Percentiles rank a stretch among this genome's conserved stretches.
These are phyloP conservation scores for Spinus pinus DNA, from an alignment of 2,797 vertebrate genomes.

Conservation along the genomic window DNA sequence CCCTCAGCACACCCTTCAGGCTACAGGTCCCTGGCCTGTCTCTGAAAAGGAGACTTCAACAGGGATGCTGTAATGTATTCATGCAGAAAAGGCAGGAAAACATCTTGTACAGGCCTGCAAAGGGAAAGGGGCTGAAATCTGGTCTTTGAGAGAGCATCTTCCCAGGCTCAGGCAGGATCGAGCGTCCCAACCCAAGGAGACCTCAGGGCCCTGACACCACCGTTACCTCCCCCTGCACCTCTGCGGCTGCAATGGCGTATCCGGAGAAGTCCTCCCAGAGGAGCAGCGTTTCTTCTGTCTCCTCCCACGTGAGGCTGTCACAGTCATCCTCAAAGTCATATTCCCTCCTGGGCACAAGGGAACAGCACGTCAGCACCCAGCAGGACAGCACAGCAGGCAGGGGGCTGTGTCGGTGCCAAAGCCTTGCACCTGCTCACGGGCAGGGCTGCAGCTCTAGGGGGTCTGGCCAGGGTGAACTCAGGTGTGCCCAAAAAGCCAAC, in stretches of 20 bases:
- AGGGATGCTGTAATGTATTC: background rate
- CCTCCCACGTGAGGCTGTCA: conserved; percentile 97
- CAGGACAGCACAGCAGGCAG: background rate
- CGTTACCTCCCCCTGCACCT: conserved; percentile 89
- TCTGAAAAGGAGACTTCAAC: background rate
- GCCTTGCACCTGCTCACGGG: fast-evolving
- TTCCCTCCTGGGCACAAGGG: conserved; percentile 81
- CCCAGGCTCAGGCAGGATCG: background rate
- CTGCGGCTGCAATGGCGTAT: conserved; percentile 86
- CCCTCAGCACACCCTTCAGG: background rate
- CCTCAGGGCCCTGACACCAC: background rate
- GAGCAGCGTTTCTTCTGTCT: conserved; percentile 94
- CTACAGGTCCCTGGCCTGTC: background rate
- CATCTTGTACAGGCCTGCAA: background rate
- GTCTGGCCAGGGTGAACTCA: background rate
- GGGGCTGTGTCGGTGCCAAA: fast-evolving
- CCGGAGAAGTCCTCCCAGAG: conserved; percentile 98
- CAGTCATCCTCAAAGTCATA: conserved; percentile 98
- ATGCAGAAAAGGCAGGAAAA: background rate
- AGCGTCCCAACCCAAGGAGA: background rate
- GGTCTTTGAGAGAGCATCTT: background rate
- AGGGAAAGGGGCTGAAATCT: background rate
- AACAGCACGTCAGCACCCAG: background rate
- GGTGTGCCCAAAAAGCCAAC: background rate
- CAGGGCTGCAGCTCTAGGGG: background rate